A percentile compares a stretch with the other conserved stretches of the same genome.
Conservation (phyloP, 2,888 invertebrate species). For the Spisula solida region DNA sequence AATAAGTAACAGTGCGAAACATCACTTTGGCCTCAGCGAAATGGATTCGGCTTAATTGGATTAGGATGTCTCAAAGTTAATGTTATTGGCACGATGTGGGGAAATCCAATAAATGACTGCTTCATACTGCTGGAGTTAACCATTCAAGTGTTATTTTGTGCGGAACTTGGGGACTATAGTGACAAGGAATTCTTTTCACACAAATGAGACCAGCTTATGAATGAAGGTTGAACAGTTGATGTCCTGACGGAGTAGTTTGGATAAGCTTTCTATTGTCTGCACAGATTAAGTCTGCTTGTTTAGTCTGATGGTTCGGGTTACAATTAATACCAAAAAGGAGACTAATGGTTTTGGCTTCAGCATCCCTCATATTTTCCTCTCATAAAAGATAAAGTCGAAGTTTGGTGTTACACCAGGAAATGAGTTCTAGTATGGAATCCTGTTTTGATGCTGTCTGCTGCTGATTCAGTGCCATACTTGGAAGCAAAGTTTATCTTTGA, state of each 20-base stretch:
- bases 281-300: neutral
- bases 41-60: slow-evolving; percentile 39
- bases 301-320: neutral
- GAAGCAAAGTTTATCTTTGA: neutral
- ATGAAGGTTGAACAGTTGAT: neutral
- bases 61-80: slow-evolving; percentile 18
- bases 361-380: neutral
- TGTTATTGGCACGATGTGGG: slow-evolving; percentile 17
- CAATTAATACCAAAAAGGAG: neutral
- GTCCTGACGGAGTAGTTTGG: neutral
- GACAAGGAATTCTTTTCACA: neutral
- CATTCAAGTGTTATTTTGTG: neutral
- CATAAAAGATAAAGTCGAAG: neutral
- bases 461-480: neutral
- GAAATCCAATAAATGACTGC: slow-evolving; percentile 22
- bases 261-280: neutral
- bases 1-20: slow-evolving; percentile 35
- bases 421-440: neutral
- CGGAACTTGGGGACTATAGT: neutral
- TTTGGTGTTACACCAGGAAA: neutral
- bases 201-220: neutral
- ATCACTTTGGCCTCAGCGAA: slow-evolving; percentile 37
- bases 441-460: neutral
- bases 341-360: neutral
- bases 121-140: neutral